These are phyloP conservation scores for Iguana delicatissima DNA, from an alignment of 2,797 vertebrate species.

Conservation along the genomic window DNA sequence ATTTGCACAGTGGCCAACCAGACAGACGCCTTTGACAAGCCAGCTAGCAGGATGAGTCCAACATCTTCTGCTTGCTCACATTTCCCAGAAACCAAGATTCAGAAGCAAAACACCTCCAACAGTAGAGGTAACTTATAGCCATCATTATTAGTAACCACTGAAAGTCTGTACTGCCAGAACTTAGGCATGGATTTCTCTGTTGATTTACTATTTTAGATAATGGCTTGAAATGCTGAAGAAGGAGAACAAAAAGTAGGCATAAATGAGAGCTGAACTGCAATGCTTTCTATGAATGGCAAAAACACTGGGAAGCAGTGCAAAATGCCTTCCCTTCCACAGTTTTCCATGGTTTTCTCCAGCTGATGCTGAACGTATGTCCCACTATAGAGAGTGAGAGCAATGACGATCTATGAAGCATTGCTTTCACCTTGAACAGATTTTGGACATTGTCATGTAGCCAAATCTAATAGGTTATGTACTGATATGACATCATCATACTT, in stretches of 20 bases:
- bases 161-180: background rate
- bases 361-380: no score
- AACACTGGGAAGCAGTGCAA: background rate
- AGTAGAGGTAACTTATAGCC: no score
- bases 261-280: background rate
- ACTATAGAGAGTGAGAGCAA: no score
- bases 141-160: no score
- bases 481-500: no score
- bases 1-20: no score
- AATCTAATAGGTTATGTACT: background rate
- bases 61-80: no score
- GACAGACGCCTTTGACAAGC: no score
- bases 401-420: background rate
- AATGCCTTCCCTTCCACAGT: no score
- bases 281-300: background rate
- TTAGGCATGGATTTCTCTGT: slow-evolving; percentile 2
- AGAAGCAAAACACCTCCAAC: no score
- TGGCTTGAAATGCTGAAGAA: background rate
- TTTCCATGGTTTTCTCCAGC: background rate
- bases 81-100: no score
- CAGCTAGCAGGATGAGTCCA: no score
- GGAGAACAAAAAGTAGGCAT: background rate
- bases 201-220: background rate
- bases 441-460: background rate
- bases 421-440: background rate